Evolutionary conservation across 2,113 vertebrate species (phyloP), one percentile per base, ranked within the genome.

Genomic region (Megaceryle maxima): DNA sequence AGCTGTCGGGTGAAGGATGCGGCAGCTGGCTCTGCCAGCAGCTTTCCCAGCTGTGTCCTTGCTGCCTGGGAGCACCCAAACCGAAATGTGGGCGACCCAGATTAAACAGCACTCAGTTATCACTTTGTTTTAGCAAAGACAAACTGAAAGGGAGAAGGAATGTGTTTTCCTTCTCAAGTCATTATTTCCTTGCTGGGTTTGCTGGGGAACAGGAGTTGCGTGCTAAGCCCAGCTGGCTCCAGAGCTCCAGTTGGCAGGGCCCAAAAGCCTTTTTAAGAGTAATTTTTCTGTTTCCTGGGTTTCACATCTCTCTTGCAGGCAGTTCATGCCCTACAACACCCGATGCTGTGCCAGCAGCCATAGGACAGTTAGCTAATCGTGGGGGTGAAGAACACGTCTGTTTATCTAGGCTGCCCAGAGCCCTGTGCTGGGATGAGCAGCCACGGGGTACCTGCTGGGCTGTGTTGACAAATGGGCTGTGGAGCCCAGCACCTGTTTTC

Each of bases 261-360:
- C 78, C 0, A 4, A 53, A 55, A 48, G 48, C 14, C 28, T 13
- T 72, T 66, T 37, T 25, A 51, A 41, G 56, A 4, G 9, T 16
- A 0, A 9, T 56, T 62, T 56, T 85, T 22, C 56, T 48, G 21
- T 56, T 79, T 79, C 9, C 35, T 55, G 72, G 31, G 26, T 76
- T 87, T 92, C 91, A 64, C 2, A 13, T 74, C 50, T 84, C 43
- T 60, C 50, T 92, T 11, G 57, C 28, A 67, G 44, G 77, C 78
- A 37, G 77, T 57, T 84, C 69, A 53, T 70, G 46, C 80, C 37
- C 74, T 19, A 2, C 86, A 43, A 29, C 1, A 3, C 29, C 59
- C 3, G 0, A 4, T 4, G 50, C 1, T 5, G 3, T 0, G 0
- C 17, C 11, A 3, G 46, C 1, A 55, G 29, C 0, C 0, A 63